phyloP scores from a whole-genome alignment of 2,888 invertebrate genomes.

The Andrena bicolor region DNA sequence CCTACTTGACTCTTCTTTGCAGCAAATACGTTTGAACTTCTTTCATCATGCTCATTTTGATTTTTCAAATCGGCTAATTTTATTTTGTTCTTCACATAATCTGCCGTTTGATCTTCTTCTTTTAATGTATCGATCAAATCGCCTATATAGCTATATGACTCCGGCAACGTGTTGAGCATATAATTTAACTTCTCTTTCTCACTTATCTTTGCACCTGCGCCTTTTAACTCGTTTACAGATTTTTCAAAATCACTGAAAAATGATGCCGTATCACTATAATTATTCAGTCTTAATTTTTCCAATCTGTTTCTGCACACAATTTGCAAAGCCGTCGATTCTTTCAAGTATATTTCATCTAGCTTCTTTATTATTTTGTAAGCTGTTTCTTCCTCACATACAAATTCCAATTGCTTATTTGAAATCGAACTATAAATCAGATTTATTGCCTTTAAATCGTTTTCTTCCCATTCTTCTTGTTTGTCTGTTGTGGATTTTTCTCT shows the following conservation, averaged over 20 bases:
- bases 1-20: not conserved
- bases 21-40: conserved; percentile 43
- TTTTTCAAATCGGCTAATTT: conserved; percentile 33
- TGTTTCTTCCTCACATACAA: too few species aligned
- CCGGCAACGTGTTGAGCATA: conserved; percentile 70
- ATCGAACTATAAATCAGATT: conserved; percentile 44
- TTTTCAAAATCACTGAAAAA: too few species aligned
- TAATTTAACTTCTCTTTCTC: conserved; percentile 35
- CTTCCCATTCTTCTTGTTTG: not conserved
- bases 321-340: too few species aligned
- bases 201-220: too few species aligned
- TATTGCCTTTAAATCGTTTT: conserved; percentile 41
- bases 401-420: too few species aligned
- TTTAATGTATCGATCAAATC: conserved; percentile 42
- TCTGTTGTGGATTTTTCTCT: not conserved
- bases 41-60: conserved; percentile 5
- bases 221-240: too few species aligned
- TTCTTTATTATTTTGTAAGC: too few species aligned
- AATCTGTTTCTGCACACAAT: too few species aligned
- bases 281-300: too few species aligned
- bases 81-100: conserved; percentile 70
- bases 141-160: conserved; percentile 58
- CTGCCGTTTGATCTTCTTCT: conserved; percentile 64
- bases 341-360: too few species aligned
- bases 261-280: too few species aligned